Evolutionary conservation across 2,113 vertebrate genomes (phyloP).

Genomic region (Grallaria varia): DNA sequence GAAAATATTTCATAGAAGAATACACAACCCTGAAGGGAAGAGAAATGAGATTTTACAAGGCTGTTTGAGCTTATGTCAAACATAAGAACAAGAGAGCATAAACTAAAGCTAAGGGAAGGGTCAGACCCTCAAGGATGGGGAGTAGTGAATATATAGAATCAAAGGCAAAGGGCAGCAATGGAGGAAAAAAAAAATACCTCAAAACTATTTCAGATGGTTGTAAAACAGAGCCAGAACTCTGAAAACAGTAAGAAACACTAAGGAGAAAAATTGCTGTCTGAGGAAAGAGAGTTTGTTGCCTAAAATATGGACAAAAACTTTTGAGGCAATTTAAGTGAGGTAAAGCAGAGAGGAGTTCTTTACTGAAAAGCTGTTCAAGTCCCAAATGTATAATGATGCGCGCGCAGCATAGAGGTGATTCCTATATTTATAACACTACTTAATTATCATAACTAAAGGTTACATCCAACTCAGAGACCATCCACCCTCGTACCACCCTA

Average conservation of each 20-base stretch:
- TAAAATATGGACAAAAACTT: too few species aligned
- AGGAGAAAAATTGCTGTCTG: background rate
- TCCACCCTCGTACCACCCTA: too few species aligned
- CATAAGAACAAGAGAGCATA: conserved; percentile 78
- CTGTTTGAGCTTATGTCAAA: conserved; percentile 77
- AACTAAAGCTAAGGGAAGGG: conserved; percentile 76
- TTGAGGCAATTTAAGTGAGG: too few species aligned
- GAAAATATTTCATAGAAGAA: conserved; percentile 59
- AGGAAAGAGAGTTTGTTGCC: conserved; percentile 25
- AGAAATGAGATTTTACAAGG: conserved; percentile 77
- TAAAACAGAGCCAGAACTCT: conserved; percentile 24
- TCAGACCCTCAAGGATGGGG: conserved; percentile 74
- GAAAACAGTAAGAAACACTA: background rate
- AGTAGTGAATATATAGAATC: conserved; percentile 68
- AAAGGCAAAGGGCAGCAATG: conserved; percentile 64
- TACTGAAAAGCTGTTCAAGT: too few species aligned
- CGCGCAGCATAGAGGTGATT: too few species aligned
- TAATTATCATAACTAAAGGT: too few species aligned
- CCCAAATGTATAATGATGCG: too few species aligned
- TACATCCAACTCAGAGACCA: too few species aligned
- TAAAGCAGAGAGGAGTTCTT: too few species aligned
- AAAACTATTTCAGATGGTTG: conserved; percentile 37
- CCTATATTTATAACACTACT: too few species aligned
- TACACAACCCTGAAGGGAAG: conserved; percentile 76
- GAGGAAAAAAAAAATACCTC: background rate